Evolutionary conservation across 2,797 vertebrate species (phyloP).

Genomic region (Harpagifer antarcticus): DNA sequence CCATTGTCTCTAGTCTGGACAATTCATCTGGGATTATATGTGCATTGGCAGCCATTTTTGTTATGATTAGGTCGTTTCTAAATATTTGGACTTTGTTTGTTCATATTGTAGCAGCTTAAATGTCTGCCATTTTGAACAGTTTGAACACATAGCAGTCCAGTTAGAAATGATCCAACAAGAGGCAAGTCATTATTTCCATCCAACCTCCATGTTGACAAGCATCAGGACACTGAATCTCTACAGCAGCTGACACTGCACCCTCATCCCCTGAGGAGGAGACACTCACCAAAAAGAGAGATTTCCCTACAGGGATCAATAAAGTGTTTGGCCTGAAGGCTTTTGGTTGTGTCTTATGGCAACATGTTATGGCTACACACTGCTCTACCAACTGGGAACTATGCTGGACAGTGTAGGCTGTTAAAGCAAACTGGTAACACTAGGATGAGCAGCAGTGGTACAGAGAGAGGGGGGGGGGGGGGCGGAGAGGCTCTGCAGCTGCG

Average conservation of each 20-base stretch:
- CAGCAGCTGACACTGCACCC: slow-evolving; percentile 47
- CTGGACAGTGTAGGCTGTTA: slow-evolving; percentile 64
- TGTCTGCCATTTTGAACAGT: background rate
- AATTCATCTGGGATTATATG: slow-evolving; percentile 25
- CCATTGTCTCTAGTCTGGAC: slow-evolving; percentile 14
- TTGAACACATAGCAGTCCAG: background rate
- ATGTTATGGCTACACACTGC: slow-evolving; percentile 67
- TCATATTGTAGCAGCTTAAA: background rate
- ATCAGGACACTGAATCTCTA: slow-evolving; percentile 46
- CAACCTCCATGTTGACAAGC: background rate
- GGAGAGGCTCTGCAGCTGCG: slow-evolving; percentile 30
- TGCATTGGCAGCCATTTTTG: background rate
- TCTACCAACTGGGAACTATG: slow-evolving; percentile 55
- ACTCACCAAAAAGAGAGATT: slow-evolving; percentile 44
- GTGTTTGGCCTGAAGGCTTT: slow-evolving; percentile 59
- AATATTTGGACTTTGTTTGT: background rate
- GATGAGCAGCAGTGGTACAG: slow-evolving; percentile 59
- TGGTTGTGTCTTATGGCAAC: slow-evolving; percentile 56
- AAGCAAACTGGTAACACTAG: slow-evolving; percentile 73
- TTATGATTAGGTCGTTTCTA: background rate
- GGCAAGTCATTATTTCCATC: background rate
- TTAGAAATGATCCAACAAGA: slow-evolving; percentile 12
- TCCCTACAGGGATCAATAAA: slow-evolving; percentile 59
- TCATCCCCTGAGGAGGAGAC: slow-evolving; percentile 44
- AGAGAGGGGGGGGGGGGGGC: background rate